Conservation (phyloP, 2,888 invertebrate species). For the Tiliacea citrago region DNA sequence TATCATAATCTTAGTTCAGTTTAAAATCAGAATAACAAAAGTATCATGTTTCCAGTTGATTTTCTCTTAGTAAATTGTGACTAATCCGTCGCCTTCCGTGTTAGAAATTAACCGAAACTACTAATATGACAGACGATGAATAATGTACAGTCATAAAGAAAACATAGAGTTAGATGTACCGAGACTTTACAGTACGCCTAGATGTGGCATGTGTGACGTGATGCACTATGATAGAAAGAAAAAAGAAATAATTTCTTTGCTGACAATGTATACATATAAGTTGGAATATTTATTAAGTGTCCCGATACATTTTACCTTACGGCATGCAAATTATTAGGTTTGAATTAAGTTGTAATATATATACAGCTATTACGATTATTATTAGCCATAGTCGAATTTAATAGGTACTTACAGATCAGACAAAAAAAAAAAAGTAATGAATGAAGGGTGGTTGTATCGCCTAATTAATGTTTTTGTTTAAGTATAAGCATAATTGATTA, state of each 20-base stretch:
- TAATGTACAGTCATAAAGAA: constrained; percentile 66
- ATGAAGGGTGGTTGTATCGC: neutral
- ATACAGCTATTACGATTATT: too few species aligned
- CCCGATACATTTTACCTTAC: too few species aligned
- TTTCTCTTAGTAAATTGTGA: constrained; percentile 51
- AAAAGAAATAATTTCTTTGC: too few species aligned
- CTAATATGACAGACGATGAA: constrained; percentile 75
- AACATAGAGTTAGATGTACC: constrained; percentile 22
- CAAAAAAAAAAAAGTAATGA: too few species aligned
- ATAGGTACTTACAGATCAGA: too few species aligned
- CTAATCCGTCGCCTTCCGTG: constrained; percentile 59
- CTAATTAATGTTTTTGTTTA: neutral
- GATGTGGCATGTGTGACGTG: constrained; percentile 20
- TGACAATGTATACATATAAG: too few species aligned
- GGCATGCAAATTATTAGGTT: too few species aligned
- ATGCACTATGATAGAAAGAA: too few species aligned
- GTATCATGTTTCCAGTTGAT: constrained; percentile 34
- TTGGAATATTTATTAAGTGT: too few species aligned
- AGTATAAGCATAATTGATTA: neutral
- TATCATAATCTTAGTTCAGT: constrained; percentile 12
- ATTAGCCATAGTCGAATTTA: too few species aligned
- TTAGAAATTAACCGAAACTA: constrained; percentile 67
- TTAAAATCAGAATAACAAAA: constrained; percentile 38
- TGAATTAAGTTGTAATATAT: too few species aligned
- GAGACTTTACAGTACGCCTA: neutral